Conservation (phyloP, 2,888 invertebrate genomes). For the Protophormia terraenovae region DNA sequence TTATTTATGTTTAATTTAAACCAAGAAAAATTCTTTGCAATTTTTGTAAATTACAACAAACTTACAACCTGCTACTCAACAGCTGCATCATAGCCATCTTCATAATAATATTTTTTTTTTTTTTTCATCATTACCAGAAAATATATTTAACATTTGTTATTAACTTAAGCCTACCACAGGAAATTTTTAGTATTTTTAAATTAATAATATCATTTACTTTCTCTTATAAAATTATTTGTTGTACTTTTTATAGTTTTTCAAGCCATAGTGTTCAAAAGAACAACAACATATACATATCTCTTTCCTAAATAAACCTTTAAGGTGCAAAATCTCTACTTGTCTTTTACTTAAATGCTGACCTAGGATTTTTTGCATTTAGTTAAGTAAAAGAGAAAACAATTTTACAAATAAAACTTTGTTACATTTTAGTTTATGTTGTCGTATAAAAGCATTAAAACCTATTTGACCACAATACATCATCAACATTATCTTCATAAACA, state of each 20-base stretch:
- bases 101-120: neutral
- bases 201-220: no score
- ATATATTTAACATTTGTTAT: neutral
- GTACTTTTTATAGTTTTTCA: neutral
- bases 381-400: neutral
- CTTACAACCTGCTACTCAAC: neutral
- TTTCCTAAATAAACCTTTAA: neutral
- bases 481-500: constrained; percentile 9
- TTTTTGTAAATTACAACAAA: constrained; percentile 21
- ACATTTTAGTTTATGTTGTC: neutral
- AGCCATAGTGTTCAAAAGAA: neutral
- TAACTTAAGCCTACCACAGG: neutral
- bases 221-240: no score
- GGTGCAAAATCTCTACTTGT: neutral
- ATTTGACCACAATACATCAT: constrained; percentile 43
- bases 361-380: neutral
- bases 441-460: constrained; percentile 11
- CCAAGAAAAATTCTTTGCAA: neutral
- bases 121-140: neutral
- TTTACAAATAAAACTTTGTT: constrained; percentile 6
- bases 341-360: neutral
- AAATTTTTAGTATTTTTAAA: no score
- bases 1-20: constrained; percentile 12
- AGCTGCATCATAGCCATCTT: neutral
- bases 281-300: neutral